Evolutionary conservation across 2,113 vertebrate species (phyloP).

Genomic region (Serranochromis macrocephalus): DNA sequence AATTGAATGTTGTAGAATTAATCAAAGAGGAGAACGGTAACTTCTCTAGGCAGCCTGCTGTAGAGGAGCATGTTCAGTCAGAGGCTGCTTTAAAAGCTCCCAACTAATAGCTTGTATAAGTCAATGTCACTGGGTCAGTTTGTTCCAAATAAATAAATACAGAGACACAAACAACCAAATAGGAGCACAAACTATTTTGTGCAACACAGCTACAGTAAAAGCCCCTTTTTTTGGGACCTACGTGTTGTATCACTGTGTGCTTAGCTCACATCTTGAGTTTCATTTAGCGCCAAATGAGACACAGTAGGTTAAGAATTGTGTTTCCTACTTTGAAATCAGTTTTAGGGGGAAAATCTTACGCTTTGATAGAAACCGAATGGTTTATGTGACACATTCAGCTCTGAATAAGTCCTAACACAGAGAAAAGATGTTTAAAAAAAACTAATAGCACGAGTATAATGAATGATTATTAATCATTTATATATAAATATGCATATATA

Average conservation of each 20-base stretch:
- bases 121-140: slow-evolving; percentile 31
- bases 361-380: not conserved
- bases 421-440: not conserved
- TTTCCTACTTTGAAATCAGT: not conserved
- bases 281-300: not conserved
- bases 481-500: not conserved
- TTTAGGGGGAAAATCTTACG: not conserved
- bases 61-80: not conserved
- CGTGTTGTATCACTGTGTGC: not conserved
- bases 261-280: not conserved
- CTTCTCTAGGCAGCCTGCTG: not conserved
- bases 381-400: not conserved
- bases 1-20: slow-evolving; percentile 17
- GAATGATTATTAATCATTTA: not conserved
- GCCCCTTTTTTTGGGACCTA: not conserved
- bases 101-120: slow-evolving; percentile 39
- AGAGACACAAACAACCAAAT: slow-evolving; percentile 2
- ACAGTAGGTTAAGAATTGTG: not conserved
- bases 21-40: slow-evolving; percentile 6
- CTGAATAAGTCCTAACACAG: not conserved
- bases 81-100: slow-evolving; percentile 20
- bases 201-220: not conserved
- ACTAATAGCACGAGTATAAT: not conserved
- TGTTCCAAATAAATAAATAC: slow-evolving; percentile 29
- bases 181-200: slow-evolving; percentile 8